A percentile compares a stretch with the other conserved stretches of the same genome.
These are phyloP conservation scores for Calosoma granatense DNA, from an alignment of 1,140 invertebrate species.

Conservation along the genomic window DNA sequence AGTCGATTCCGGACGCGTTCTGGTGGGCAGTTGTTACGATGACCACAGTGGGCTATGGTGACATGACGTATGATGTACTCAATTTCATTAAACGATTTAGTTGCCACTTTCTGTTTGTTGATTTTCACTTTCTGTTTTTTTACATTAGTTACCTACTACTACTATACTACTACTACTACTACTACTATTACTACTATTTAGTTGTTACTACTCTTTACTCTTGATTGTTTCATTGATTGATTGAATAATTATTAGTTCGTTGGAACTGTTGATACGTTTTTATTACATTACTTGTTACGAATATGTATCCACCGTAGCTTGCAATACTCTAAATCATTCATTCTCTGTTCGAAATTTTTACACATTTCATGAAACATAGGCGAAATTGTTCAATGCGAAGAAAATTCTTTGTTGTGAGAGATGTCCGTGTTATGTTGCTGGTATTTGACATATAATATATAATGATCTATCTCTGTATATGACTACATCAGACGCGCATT, in stretches of 20 bases:
- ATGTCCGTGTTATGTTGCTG: too few relatives aligned
- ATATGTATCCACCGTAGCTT: conserved; percentile 4
- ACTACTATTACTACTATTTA: background rate
- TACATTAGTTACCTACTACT: background rate
- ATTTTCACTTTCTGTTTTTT: background rate
- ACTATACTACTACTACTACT: background rate
- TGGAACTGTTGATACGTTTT: background rate
- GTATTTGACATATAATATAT: too few relatives aligned
- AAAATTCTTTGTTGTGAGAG: conserved; percentile 11
- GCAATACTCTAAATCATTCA: background rate
- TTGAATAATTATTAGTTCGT: background rate
- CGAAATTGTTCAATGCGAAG: conserved; percentile 1
- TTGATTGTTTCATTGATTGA: background rate
- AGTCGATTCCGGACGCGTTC: conserved; percentile 96
- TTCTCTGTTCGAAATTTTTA: background rate
- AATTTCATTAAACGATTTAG: conserved; percentile 56
- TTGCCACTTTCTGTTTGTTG: conserved; percentile 25
- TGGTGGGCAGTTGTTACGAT: conserved; percentile 99
- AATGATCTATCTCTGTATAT: too few relatives aligned
- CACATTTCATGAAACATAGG: background rate
- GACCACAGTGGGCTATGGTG: conserved; percentile 99
- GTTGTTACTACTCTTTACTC: background rate
- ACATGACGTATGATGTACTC: conserved; percentile 93
- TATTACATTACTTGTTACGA: background rate
- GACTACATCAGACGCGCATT: conserved; percentile 3